Base-by-base conservation (phyloP, 2,113 vertebrate genomes). In the Actinemys pallida region DNA sequence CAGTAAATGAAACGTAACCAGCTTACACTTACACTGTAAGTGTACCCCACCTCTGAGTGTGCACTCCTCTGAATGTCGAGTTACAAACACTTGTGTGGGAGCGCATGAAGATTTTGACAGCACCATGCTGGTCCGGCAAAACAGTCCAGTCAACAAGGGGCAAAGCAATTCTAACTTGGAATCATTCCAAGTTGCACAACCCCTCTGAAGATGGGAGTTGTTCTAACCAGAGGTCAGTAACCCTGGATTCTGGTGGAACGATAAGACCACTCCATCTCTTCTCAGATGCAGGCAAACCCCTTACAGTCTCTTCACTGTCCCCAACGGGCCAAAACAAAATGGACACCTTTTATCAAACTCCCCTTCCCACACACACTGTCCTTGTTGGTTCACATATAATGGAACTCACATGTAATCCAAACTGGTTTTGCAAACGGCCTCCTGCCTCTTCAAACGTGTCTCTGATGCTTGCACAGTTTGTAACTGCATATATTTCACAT, bases 351-450 rank as follows among this genome's bases (percentile, higher is more conserved):
- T 69, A 69, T 69, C 79, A 27, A 53, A 83, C 19, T 57, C 45
- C 45, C 27, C 3, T 4, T 50, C 31, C 45, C 25, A 10, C 0
- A 0, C 3, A 45, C 62, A 35, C 6, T 13, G 19, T 42, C 19
- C n/a, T 59, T 27, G 45, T 42, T 10, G 42, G 6, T 10, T 76
- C 0, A 0, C 2, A 83, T n/a, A 14, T 69, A 50, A 39, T 10
- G 17, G 2, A 10, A 20, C 31, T 52, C 22, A 10, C 14, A 29
- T 29, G 31, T 2, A 0, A 52, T 49, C 39, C 45, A 69, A 19
- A 39, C 65, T 47, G 39, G 17, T 39, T 86, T 47, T 31, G 8
- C n/a, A 7, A 12, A 1, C 1, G 49, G 13, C 2, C 25, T 10
- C 39, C 13, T 20, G 47, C 49, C 13, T 87, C 39, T 49, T 14